Evolutionary conservation across 2,797 vertebrate genomes (phyloP).

Genomic region (Lagodon rhomboides): DNA sequence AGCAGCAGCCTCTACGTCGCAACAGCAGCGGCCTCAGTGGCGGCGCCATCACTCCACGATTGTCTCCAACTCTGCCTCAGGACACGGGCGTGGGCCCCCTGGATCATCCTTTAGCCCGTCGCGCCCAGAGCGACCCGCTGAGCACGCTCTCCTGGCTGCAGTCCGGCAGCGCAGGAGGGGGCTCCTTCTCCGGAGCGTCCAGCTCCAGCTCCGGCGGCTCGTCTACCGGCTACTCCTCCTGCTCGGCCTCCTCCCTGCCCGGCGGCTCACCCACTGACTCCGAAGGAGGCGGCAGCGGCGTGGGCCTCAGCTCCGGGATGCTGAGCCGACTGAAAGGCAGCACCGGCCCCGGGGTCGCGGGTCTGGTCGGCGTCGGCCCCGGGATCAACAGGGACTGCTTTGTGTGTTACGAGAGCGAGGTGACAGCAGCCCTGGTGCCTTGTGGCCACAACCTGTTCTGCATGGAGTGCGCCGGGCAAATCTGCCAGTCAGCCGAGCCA

Average conservation of each 20-base stretch:
- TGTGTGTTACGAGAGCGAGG: constrained; percentile 96
- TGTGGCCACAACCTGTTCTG: constrained; percentile 99
- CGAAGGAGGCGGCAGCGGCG: constrained; percentile 84
- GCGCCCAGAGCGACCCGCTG: constrained; percentile 91
- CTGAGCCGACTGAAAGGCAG: constrained; percentile 83
- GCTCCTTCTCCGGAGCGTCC: constrained; percentile 89
- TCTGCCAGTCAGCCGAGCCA: constrained; percentile 92
- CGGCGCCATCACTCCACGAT: constrained; percentile 88
- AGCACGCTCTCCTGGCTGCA: constrained; percentile 92
- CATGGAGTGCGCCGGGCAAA: constrained; percentile 97
- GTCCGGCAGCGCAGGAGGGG: constrained; percentile 80
- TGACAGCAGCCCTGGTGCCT: constrained; percentile 94
- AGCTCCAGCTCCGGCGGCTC: constrained; percentile 88
- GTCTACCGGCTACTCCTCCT: constrained; percentile 90
- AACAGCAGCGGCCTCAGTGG: constrained; percentile 90
- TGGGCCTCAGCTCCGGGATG: constrained; percentile 81
- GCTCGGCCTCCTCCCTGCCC: constrained; percentile 91
- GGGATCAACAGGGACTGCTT: constrained; percentile 91
- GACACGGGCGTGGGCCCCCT: constrained; percentile 71
- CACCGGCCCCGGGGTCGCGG: constrained; percentile 65
- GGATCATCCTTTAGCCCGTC: constrained; percentile 91
- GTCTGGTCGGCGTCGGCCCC: constrained; percentile 73
- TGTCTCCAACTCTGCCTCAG: constrained; percentile 93
- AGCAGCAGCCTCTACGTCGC: constrained; percentile 80
- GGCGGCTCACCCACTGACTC: constrained; percentile 92